Evolutionary conservation across 2,888 invertebrate species (phyloP).

Genomic region (Lissonota sp.): DNA sequence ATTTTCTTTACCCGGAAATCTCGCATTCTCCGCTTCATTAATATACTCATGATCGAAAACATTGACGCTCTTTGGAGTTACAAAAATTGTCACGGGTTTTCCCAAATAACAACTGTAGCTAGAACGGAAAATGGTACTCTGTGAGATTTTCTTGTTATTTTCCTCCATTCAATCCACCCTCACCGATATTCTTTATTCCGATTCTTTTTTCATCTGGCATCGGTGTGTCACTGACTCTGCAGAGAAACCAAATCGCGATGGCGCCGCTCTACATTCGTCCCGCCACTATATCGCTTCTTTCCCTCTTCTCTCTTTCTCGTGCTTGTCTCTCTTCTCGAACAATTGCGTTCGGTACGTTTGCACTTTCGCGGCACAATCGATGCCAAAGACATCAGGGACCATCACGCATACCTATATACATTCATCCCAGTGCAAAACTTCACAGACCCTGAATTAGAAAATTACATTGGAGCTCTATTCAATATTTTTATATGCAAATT

Average conservation of each 20-base stretch:
- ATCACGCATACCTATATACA: no score
- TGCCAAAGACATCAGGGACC: constrained; percentile 30
- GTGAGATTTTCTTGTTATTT: constrained; percentile 1
- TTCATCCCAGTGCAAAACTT: no score
- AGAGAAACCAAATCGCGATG: constrained; percentile 50
- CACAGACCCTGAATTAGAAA: no score
- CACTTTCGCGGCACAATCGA: constrained; percentile 44
- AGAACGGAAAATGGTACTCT: constrained; percentile 34
- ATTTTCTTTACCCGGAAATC: constrained; percentile 55
- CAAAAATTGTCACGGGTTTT: constrained; percentile 41
- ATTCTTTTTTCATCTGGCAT: constrained; percentile 52
- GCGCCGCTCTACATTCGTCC: constrained; percentile 57
- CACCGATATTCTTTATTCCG: constrained; percentile 45
- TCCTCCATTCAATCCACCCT: constrained; percentile 24
- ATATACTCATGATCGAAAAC: constrained; percentile 51
- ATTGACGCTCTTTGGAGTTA: constrained; percentile 60
- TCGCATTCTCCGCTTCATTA: constrained; percentile 67
- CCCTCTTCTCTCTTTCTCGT: constrained; percentile 14
- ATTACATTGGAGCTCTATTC: no score
- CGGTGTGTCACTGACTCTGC: constrained; percentile 44
- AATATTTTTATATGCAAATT: no score
- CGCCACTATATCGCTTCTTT: constrained; percentile 30
- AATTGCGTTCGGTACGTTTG: constrained; percentile 37
- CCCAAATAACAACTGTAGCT: constrained; percentile 44
- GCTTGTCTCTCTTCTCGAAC: neutral